These are phyloP conservation scores for Poecilia gillii DNA, from an alignment of 2,797 vertebrate genomes.

Conservation along the genomic window DNA sequence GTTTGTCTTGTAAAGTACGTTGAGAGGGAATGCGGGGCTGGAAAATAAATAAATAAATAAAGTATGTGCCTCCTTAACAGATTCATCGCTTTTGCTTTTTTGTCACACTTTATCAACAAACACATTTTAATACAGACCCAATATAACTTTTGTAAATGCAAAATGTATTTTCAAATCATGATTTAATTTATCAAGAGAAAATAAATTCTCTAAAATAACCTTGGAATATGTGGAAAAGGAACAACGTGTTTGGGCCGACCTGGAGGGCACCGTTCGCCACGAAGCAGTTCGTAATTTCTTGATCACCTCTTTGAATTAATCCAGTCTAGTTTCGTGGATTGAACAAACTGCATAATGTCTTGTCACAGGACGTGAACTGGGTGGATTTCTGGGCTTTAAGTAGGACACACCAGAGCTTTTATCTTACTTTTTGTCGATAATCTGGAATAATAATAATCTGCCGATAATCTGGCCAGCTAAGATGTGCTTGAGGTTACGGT, in stretches of 20 bases:
- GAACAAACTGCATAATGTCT: too few species aligned
- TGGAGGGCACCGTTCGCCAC: too few species aligned
- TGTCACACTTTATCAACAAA: not conserved
- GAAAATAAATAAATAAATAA: too few species aligned
- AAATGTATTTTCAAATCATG: too few species aligned
- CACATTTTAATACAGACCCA: too few species aligned
- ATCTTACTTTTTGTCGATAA: not conserved
- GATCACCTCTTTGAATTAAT: not conserved
- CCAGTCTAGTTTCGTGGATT: not conserved
- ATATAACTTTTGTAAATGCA: too few species aligned
- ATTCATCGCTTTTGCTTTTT: too few species aligned
- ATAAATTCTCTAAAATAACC: not conserved
- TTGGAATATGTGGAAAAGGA: not conserved
- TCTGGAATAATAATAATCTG: too few species aligned
- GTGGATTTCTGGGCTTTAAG: not conserved
- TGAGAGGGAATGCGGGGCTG: too few species aligned
- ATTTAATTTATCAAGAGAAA: not conserved
- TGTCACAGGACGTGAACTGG: not conserved
- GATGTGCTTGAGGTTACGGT: not conserved
- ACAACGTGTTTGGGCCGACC: too few species aligned
- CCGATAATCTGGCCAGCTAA: not conserved
- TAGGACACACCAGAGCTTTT: not conserved
- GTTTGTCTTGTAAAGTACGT: too few species aligned
- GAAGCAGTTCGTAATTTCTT: not conserved
- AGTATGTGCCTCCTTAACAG: too few species aligned